Evolutionary conservation across 2,888 invertebrate species (phyloP), one percentile per base, ranked within the genome.

Genomic region (Aporophyla nigra): DNA sequence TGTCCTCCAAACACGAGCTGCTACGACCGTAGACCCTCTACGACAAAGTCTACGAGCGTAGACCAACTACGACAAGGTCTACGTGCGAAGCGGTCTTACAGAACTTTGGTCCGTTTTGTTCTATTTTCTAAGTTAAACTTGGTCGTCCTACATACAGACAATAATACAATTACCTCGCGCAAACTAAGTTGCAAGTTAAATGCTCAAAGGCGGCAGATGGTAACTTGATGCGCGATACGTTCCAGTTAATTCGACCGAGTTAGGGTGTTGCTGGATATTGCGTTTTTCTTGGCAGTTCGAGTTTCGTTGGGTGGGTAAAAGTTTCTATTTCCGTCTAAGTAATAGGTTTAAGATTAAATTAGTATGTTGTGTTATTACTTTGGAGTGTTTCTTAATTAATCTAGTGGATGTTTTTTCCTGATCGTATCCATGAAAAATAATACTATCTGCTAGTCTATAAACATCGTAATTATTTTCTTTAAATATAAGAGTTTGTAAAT

Each of bases 131-230:
- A 70, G 53, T n/a, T 4, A 0, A 68, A 59, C 54, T 68, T 62
- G 40, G 89, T 69, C 74, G 76, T 82, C 80, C 83, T 85, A 82
- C 77, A 76, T 62, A 66, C 82, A 85, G 80, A 86, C 86, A 82
- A 88, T 89, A 89, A 89, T 81, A 87, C 84, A 88, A 88, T 88
- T 88, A 86, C 82, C 77, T 82, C 73, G 74, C 67, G 56, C 78
- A 82, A 88, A 89, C 87, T 87, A 77, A 88, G 84, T 86, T 87
- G 83, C 80, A 87, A 88, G 88, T 89, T 86, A 86, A 85, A 81
- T 77, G 86, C 80, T 84, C 89, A 88, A 86, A 88, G 87, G 85
- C 84, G 86, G 87, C 78, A 80, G 87, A 83, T 86, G 83, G 83
- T 84, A 83, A 85, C 87, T 84, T 83, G 74, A 86, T 84, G 71